A percentile compares a stretch with the other conserved stretches of the same genome.
phyloP scores from a whole-genome alignment of 1,140 invertebrate species.

The Brachionus calyciflorus region DNA sequence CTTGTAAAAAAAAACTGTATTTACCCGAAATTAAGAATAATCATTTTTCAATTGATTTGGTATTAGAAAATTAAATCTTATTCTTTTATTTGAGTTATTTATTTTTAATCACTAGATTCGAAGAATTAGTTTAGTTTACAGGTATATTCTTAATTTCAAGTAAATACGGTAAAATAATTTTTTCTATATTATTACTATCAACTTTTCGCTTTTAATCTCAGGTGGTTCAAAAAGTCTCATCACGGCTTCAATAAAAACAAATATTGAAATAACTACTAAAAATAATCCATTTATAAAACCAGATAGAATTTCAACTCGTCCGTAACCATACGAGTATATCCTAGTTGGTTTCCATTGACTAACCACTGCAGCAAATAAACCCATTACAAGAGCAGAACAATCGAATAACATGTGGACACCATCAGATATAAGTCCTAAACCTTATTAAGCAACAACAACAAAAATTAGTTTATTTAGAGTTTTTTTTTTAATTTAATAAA shows the following conservation, averaged over 20 bases:
- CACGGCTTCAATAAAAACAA: conserved; percentile 90
- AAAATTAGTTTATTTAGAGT: not conserved
- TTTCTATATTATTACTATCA: not conserved
- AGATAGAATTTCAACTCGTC: conserved; percentile 87
- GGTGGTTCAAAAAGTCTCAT: conserved; percentile 68
- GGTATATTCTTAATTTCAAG: too few species aligned
- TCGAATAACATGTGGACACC: conserved; percentile 99
- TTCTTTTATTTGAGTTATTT: too few species aligned
- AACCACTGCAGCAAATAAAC: conserved; percentile 81
- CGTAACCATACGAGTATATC: conserved; percentile 89
- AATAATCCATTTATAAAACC: conserved; percentile 95
- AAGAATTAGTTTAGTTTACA: too few species aligned
- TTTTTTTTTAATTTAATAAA: too few species aligned
- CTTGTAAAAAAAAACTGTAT: too few species aligned
- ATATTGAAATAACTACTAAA: conserved; percentile 88
- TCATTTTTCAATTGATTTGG: too few species aligned
- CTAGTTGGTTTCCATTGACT: conserved; percentile 84
- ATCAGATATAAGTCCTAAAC: conserved; percentile 84
- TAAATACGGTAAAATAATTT: too few species aligned
- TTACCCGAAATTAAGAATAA: too few species aligned
- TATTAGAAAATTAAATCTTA: too few species aligned
- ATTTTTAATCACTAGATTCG: too few species aligned
- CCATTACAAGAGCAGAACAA: conserved; percentile 87
- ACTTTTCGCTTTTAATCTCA: conserved; percentile 64
- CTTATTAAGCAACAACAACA: not conserved